Base-by-base conservation (phyloP, 2,888 invertebrate species). In the Hypercompe scribonia region DNA sequence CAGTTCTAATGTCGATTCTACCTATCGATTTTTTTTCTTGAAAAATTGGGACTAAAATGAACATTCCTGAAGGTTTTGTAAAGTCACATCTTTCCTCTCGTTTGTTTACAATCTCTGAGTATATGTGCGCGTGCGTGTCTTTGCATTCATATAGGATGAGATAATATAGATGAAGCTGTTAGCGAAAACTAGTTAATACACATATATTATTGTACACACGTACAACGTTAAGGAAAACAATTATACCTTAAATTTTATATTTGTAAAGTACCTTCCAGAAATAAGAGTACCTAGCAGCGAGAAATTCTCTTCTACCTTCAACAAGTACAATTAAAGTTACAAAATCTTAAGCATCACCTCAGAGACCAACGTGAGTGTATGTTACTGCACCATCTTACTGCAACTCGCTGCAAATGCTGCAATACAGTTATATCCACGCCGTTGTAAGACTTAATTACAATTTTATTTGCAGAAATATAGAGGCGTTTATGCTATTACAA, bases 381-480 rank as follows among this genome's bases (percentile, higher is more conserved):
- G 18, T 61, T 61, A 61, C 58, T 58, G n/a, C 58, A 28, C 28
- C 28, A 15, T 58, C 28, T 42, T 28, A 42, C 8, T 33, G 24
- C 33, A 67, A 31, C n/a, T 21, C 4, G 24, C 46, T 34, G 34
- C 54, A 54, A 34, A 21, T 33, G 31, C 33, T 67, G 34, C 34
- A 68, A 34, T 54, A 34, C 54, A 34, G 68, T 68, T 54, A 67
- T 24, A 11, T 33, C 2, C 46, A 24, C 24, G 34, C 50, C 34
- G 34, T 68, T 61, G 58, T 61, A 31, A 61, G 31, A 61, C 58
- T 31, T 61, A 15, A 34, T 68, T 50, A n/a, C 34, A 34, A 68
- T 50, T 54, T 54, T n/a, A 68, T 68, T 34, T 31, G n/a, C 34
- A 68, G 5, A 67, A 46, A 50, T 15, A 5, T 42, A 42, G 39